phyloP scores from a whole-genome alignment of 2,113 vertebrate genomes.

The Anguilla japonica region DNA sequence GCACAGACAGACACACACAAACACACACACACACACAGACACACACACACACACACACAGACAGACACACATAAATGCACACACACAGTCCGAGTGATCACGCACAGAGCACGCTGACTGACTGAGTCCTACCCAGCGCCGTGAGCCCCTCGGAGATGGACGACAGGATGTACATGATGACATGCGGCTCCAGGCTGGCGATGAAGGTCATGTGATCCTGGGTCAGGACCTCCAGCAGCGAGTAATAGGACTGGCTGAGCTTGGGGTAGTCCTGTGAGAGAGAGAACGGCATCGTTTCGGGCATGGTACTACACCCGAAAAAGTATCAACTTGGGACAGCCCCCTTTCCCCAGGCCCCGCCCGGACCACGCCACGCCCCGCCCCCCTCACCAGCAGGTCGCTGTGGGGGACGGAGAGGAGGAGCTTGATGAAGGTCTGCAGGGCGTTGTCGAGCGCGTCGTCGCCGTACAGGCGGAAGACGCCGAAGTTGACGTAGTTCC shows the following conservation, averaged over 20 bases:
- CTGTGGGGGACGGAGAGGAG: conserved; percentile 97
- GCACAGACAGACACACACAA: too few species aligned
- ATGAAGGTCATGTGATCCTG: conserved; percentile 99
- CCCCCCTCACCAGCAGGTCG: conserved; percentile 81
- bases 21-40: too few species aligned
- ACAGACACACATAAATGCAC: background rate
- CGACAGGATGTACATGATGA: conserved; percentile 98
- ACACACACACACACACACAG: too few species aligned
- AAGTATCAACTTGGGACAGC: background rate
- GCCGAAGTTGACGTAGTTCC: conserved; percentile 97
- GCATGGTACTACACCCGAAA: background rate
- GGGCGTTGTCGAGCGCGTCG: conserved; percentile 91
- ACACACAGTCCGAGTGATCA: background rate
- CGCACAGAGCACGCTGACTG: background rate
- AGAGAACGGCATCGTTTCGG: background rate
- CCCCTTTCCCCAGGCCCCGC: too few species aligned
- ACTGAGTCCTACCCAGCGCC: conserved; percentile 78
- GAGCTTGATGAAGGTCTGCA: conserved; percentile 97
- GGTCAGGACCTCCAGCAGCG: conserved; percentile 94
- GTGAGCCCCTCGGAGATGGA: conserved; percentile 98
- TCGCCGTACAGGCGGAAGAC: conserved; percentile 98
- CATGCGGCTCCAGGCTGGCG: conserved; percentile 94
- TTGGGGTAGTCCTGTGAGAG: conserved; percentile 90
- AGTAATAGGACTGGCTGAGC: conserved; percentile 98
- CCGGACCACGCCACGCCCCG: background rate